Evolutionary conservation across 2,113 vertebrate genomes (phyloP), one percentile per base, ranked within the genome.

Genomic region (Grallaria varia): DNA sequence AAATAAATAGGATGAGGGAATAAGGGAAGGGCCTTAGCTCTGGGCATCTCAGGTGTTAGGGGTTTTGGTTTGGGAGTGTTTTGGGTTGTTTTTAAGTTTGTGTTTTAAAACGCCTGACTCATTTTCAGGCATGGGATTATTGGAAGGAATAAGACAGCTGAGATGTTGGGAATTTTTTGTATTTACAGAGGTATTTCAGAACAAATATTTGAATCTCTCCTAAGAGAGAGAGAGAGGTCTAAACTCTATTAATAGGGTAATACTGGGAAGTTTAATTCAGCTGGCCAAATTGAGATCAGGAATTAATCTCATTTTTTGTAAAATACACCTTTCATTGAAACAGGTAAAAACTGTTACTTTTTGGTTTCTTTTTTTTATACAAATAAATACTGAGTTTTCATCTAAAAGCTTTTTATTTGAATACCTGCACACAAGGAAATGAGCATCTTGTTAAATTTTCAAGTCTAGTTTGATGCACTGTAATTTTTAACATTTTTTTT

Each of bases 61-160:
- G 59, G 63, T 25, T 94, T 87, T 44, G 33, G 4, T 28, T 66
- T 83, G n/a, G 18, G 8, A 6, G 0, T 27, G 50, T 78, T 71
- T 27, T 14, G 23, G 6, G 8, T 63, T 64, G 19, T 16, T 74
- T 82, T 8, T 5, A 55, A 64, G 8, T 15, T 62, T 64, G 23
- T 52, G 23, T 45, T 84, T 73, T 52, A 37, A 75, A 45, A 17
- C 60, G 14, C 40, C 47, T 15, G 66, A 67, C 10, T 77, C 10
- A 22, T 30, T 89, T 79, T 60, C 72, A 93, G 82, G 62, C 62
- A 74, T 37, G 35, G 56, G 88, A 72, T 87, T 96, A 71, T 78
- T 95, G 66, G 69, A 95, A 96, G 72, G 33, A 75, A 28, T 74
- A 76, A 95, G 89, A 95, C 72, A 95, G 62, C 53, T 89, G 86